These are phyloP conservation scores for Mobula birostris DNA, from an alignment of 2,113 vertebrate genomes.

Conservation along the genomic window DNA sequence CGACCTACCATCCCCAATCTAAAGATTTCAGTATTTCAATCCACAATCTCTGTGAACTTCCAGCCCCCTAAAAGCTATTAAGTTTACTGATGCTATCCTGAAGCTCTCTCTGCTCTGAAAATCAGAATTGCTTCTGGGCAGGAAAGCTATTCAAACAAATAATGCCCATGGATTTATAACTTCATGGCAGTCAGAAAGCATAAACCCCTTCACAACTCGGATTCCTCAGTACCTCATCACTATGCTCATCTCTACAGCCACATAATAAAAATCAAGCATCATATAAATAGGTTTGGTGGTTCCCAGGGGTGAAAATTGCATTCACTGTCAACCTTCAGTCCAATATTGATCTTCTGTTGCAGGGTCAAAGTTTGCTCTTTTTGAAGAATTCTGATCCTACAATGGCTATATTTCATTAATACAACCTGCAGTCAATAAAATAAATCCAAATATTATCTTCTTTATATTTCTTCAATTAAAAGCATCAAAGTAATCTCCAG, in stretches of 20 bases:
- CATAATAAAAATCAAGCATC: too few species aligned
- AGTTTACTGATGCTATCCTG: neutral
- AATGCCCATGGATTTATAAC: too few species aligned
- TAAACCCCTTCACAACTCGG: neutral
- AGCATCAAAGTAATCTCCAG: neutral
- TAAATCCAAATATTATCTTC: neutral
- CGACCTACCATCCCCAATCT: too few species aligned
- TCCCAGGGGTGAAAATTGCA: neutral
- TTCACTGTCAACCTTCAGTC: neutral
- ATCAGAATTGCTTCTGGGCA: neutral
- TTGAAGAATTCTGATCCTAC: neutral
- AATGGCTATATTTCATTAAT: neutral
- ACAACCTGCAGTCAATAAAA: neutral
- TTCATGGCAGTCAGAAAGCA: too few species aligned
- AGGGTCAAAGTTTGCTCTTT: neutral
- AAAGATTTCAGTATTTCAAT: too few species aligned
- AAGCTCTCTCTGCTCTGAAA: neutral
- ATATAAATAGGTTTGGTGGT: neutral
- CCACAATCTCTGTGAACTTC: too few species aligned
- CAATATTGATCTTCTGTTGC: neutral
- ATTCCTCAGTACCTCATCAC: neutral
- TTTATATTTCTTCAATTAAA: constrained; percentile 2
- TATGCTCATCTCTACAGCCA: neutral
- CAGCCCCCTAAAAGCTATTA: too few species aligned
- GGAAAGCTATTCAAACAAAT: neutral